Percentiles rank a stretch among this genome's conserved stretches.
Conservation (phyloP, 2,113 vertebrate species). For the Riparia riparia region DNA sequence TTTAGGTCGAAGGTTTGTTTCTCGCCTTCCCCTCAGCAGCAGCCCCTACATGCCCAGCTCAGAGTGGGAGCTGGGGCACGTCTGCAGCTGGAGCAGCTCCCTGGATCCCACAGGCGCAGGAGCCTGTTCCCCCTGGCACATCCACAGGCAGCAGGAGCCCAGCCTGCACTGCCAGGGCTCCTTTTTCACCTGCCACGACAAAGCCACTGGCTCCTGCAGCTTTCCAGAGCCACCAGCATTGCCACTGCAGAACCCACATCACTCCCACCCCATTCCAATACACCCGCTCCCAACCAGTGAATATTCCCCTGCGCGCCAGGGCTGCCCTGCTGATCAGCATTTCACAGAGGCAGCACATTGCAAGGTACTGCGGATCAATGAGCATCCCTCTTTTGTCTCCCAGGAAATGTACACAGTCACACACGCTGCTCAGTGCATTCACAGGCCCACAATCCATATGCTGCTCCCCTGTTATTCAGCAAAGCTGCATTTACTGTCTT, state of each 20-base stretch:
- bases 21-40: background rate
- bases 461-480: background rate
- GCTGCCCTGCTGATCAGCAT: background rate
- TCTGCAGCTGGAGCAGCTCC: background rate
- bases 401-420: background rate
- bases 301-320: background rate
- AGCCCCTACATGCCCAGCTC: background rate
- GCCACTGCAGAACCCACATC: background rate
- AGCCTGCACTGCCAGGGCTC: background rate
- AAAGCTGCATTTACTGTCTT: background rate
- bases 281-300: background rate
- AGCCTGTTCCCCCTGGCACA: background rate
- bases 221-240: background rate
- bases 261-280: background rate
- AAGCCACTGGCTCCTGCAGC: background rate
- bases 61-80: background rate
- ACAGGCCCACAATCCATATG: background rate
- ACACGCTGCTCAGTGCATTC: background rate
- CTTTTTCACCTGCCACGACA: background rate
- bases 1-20: background rate
- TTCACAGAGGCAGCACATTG: background rate
- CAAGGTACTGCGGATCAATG: background rate
- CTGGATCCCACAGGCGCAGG: accelerated
- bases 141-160: background rate
- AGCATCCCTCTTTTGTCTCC: background rate